A percentile compares a stretch with the other conserved stretches of the same genome.
Evolutionary conservation across 2,888 invertebrate species (phyloP).

Genomic region (Cerastis leucographa): DNA sequence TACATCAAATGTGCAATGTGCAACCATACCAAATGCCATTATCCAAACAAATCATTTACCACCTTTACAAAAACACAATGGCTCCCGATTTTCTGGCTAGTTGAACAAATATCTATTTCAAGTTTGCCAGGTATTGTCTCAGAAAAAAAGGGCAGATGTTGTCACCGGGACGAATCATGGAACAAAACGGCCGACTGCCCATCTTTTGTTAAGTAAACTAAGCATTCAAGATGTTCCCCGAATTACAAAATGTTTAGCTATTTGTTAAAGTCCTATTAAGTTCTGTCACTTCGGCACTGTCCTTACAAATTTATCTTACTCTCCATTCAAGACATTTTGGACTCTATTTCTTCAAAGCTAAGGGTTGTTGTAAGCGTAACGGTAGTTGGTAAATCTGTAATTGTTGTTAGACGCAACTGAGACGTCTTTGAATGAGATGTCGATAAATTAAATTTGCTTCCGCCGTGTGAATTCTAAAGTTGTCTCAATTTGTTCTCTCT

Average conservation of each 20-base stretch:
- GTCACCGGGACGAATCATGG: conserved; percentile 80
- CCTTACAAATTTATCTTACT: conserved; percentile 70
- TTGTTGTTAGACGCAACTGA: conserved; percentile 86
- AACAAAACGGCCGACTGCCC: conserved; percentile 82
- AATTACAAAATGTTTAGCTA: conserved; percentile 90
- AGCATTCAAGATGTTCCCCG: conserved; percentile 87
- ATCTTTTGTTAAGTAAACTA: conserved; percentile 87
- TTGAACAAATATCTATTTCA: conserved; percentile 89
- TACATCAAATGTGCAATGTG: conserved; percentile 76
- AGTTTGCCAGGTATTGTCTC: conserved; percentile 78
- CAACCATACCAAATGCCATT: conserved; percentile 75
- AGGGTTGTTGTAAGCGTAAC: conserved; percentile 51
- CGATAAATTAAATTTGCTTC: conserved; percentile 90
- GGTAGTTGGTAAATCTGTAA: conserved; percentile 77
- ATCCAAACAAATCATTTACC: conserved; percentile 81
- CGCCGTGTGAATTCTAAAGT: conserved; percentile 88
- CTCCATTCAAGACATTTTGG: conserved; percentile 55
- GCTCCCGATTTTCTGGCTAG: conserved; percentile 89
- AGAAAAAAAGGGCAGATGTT: conserved; percentile 88
- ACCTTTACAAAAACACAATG: conserved; percentile 81
- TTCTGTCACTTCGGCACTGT: conserved; percentile 85
- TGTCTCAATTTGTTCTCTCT: conserved; percentile 88
- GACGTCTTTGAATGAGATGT: conserved; percentile 86
- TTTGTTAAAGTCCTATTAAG: conserved; percentile 90
- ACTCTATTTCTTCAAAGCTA: conserved; percentile 63